Evolutionary conservation across 2,797 vertebrate genomes (phyloP).

Genomic region (Sebastes trivittatus): DNA sequence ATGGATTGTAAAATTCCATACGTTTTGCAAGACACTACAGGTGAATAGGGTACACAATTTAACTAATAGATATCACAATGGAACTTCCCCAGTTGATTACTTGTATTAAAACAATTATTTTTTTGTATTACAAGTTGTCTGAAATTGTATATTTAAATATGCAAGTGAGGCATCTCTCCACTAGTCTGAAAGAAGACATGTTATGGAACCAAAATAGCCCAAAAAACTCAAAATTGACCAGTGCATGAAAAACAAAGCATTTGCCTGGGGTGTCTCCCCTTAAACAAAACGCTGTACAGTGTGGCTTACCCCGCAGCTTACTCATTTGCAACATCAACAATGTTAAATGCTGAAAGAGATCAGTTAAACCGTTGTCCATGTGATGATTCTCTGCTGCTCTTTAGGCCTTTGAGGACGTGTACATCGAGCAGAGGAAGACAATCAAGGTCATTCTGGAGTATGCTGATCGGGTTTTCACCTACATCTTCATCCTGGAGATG

Average conservation of each 20-base stretch:
- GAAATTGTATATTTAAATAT: not conserved
- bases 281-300: not conserved
- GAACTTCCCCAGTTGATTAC: no score
- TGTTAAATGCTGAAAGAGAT: not conserved
- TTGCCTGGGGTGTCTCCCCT: not conserved
- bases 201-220: not conserved
- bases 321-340: not conserved
- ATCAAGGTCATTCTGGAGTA: conserved; percentile 93
- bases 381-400: conserved; percentile 12
- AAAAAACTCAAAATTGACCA: not conserved
- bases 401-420: conserved; percentile 98
- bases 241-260: not conserved
- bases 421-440: conserved; percentile 97
- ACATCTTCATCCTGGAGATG: conserved; percentile 99
- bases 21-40: no score
- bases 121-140: no score
- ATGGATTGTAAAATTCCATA: no score
- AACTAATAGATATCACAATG: no score
- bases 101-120: no score
- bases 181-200: not conserved
- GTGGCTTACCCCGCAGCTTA: not conserved
- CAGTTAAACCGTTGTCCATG: not conserved
- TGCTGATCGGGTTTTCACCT: conserved; percentile 97
- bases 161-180: not conserved
- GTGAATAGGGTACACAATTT: no score